phyloP scores from a whole-genome alignment of 2,888 invertebrate genomes.

The Schizotus pectinicornis region DNA sequence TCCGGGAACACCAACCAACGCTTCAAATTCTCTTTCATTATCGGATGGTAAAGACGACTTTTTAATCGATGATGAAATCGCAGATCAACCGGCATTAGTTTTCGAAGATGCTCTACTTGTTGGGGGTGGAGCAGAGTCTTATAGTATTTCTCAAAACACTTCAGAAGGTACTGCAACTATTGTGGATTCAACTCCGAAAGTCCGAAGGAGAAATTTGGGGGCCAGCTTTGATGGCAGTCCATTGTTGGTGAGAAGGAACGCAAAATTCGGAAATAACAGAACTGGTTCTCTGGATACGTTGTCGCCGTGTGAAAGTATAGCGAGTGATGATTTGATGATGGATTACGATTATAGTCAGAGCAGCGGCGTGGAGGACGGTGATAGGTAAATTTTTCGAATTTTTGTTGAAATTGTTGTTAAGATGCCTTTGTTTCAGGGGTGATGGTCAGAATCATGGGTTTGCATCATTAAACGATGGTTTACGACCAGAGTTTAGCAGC shows the following conservation, averaged over 20 bases:
- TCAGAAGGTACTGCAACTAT: conserved; percentile 52
- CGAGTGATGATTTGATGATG: conserved; percentile 87
- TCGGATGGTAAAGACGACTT: conserved; percentile 84
- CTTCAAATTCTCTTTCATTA: conserved; percentile 78
- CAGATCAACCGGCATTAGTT: conserved; percentile 85
- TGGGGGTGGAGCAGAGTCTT: conserved; percentile 37
- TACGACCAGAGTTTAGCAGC: too few relatives aligned
- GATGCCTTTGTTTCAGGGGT: too few relatives aligned
- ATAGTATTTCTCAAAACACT: conserved; percentile 39
- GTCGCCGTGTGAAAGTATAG: conserved; percentile 83
- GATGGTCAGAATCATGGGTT: too few relatives aligned
- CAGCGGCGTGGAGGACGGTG: conserved; percentile 62
- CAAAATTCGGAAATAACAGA: conserved; percentile 44
- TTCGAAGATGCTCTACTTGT: conserved; percentile 69
- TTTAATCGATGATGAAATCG: conserved; percentile 88
- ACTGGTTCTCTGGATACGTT: conserved; percentile 80
- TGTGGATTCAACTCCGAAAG: conserved; percentile 54
- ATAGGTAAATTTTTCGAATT: conserved; percentile 44
- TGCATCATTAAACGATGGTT: too few relatives aligned
- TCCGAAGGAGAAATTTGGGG: conserved; percentile 44
- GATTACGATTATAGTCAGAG: conserved; percentile 71
- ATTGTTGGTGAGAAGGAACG: conserved; percentile 42
- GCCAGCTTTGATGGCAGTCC: conserved; percentile 57
- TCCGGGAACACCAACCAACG: conserved; percentile 79
- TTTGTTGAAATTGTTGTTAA: neutral